These are phyloP conservation scores for Siderastrea siderea DNA, from an alignment of 92 coral and sea anemone species.

Conservation along the genomic window DNA sequence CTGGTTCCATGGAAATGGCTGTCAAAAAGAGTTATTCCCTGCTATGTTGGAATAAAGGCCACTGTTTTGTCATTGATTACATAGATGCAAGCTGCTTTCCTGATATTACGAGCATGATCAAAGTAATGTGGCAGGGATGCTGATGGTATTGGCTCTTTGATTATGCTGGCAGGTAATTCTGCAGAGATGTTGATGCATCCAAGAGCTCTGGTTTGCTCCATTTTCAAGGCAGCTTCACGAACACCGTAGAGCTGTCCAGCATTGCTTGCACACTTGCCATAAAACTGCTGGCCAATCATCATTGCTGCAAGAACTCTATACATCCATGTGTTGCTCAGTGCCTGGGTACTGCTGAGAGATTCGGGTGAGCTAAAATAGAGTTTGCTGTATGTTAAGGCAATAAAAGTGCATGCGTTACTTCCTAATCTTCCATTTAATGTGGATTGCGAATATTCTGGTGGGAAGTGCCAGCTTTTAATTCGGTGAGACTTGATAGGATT, in stretches of 20 bases:
- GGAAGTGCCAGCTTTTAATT: slow-evolving; percentile 26
- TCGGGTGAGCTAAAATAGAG: slow-evolving; percentile 15
- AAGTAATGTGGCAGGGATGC: too few species aligned
- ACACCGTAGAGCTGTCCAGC: slow-evolving; percentile 16
- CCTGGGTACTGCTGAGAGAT: slow-evolving; percentile 1
- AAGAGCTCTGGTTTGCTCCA: too few species aligned
- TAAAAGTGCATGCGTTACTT: slow-evolving; percentile 2
- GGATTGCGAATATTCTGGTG: slow-evolving; percentile 17
- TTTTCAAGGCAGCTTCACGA: slow-evolving; percentile 12
- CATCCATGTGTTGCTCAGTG: slow-evolving; percentile 11
- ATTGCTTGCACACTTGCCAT: slow-evolving; percentile 11
- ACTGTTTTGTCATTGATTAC: slow-evolving; percentile 26
- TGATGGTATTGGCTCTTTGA: too few species aligned
- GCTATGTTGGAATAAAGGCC: slow-evolving; percentile 40
- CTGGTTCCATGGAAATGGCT: slow-evolving; percentile 44
- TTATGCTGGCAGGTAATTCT: too few species aligned
- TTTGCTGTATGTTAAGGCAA: slow-evolving; percentile 15
- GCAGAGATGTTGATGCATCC: too few species aligned
- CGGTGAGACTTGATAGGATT: background rate
- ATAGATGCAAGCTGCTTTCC: slow-evolving; percentile 14
- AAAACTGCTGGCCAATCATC: background rate
- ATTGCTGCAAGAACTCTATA: slow-evolving; percentile 13
- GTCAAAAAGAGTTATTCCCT: slow-evolving; percentile 34
- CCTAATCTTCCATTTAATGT: slow-evolving; percentile 5
- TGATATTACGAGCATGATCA: background rate